Base-by-base conservation (phyloP, 2,888 invertebrate species). In the Ormyrus labotus region DNA sequence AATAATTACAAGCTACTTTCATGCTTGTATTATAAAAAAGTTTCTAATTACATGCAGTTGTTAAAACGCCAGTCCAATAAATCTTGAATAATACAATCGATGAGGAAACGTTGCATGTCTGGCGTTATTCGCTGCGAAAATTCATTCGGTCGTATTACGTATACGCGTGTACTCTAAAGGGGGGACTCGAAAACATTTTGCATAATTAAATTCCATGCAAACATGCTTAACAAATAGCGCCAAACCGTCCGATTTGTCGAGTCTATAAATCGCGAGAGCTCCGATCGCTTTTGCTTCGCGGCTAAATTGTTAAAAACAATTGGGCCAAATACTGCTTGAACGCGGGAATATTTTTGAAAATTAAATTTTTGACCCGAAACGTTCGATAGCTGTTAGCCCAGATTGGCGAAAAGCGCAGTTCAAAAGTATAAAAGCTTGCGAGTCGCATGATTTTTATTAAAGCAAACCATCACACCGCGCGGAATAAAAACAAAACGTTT, bases 151-250 rank as follows among this genome's bases (percentile, higher is more conserved):
- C 60, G 45, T 51, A 11, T 67, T 75, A n/a, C 55, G 57, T 34
- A 19, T 11, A 10, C 53, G 71, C 61, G 9, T 61, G n/a, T 58
- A 65, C 11, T 10, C 34, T 34, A 55, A 73, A 60, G 51, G 57
- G 57, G 34, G 11, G 60, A 13, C 51, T 50, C 34, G 67, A 65
- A 67, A 75, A 75, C 74, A 75, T 60, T 75, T 75, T 75, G 74
- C 74, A 75, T 75, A 75, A 75, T 75, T 75, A 75, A 75, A 75
- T 75, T 51, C 58, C 51, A 60, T 58, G 67, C 67, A 67, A 75
- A 75, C 60, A 67, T 51, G 74, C 67, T 75, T 75, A 75, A 75
- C 74, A 67, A 67, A 75, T 60, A 67, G 65, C 60, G 45, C 65
- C 1, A 57, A 55, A n/a, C 55, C 53, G n/a, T 13, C 57, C 57